Conservation (phyloP, 2,888 invertebrate species). For the Ichneumoninae sp. region DNA sequence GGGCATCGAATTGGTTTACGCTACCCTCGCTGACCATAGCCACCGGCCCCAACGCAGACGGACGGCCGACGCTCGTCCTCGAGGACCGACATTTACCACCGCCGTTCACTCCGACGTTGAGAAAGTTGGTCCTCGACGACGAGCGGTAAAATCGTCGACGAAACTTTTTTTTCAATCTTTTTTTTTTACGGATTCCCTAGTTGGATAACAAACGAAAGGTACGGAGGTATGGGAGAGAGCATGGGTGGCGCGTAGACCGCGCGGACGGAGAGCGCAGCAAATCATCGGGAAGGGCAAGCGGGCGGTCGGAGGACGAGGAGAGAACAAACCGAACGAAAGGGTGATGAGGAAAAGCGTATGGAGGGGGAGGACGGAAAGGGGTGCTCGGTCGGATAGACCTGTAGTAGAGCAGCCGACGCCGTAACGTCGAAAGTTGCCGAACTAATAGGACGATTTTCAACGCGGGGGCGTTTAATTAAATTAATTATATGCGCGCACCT, state of each 20-base stretch:
- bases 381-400: slow-evolving; percentile 44
- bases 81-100: neutral
- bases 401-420: slow-evolving; percentile 51
- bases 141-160: neutral
- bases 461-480: slow-evolving; percentile 83
- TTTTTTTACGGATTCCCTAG: slow-evolving; percentile 35
- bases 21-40: slow-evolving; percentile 2
- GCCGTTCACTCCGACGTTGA: neutral
- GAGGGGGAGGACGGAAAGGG: slow-evolving; percentile 30
- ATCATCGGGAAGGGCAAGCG: slow-evolving; percentile 20
- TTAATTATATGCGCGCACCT: slow-evolving; percentile 84
- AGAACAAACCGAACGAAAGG: slow-evolving; percentile 45
- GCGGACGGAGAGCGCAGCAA: slow-evolving; percentile 26
- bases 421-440: slow-evolving; percentile 78
- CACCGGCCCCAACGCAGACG: neutral
- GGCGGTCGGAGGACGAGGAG: slow-evolving; percentile 14
- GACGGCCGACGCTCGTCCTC: neutral
- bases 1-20: slow-evolving; percentile 44
- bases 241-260: neutral
- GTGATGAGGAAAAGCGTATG: slow-evolving; percentile 30
- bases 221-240: neutral
- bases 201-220: slow-evolving; percentile 43
- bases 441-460: slow-evolving; percentile 81
- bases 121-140: neutral
- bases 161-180: slow-evolving; percentile 28